These are phyloP conservation scores for Cheilosia vulpina DNA, from an alignment of 2,888 invertebrate genomes.

Conservation along the genomic window DNA sequence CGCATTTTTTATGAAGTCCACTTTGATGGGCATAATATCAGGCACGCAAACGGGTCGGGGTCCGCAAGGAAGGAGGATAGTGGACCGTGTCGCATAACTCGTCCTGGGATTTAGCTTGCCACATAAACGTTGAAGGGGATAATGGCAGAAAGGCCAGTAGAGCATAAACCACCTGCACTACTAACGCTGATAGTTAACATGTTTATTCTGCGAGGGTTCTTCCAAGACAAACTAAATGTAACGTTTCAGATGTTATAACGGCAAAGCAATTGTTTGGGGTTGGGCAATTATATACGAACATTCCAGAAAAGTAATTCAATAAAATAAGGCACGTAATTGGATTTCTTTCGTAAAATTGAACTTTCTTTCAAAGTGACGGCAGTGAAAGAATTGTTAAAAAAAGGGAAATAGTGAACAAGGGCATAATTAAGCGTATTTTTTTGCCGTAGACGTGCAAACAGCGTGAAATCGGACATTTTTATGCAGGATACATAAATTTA, in stretches of 20 bases:
- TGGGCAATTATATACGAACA: constrained; percentile 4
- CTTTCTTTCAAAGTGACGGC: not conserved
- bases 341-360: not conserved
- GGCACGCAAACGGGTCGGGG: not conserved
- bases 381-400: constrained; percentile 17
- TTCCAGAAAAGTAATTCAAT: constrained; percentile 3
- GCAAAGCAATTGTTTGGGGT: constrained; percentile 7
- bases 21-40: constrained; percentile 17
- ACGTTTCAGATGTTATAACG: not conserved
- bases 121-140: too few relatives aligned
- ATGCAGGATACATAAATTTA: too few relatives aligned
- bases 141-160: too few relatives aligned
- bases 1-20: not conserved
- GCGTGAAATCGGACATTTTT: too few relatives aligned
- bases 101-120: too few relatives aligned
- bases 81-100: too few relatives aligned
- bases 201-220: not conserved
- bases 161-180: too few relatives aligned
- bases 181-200: too few relatives aligned
- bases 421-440: not conserved
- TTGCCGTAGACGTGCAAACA: too few relatives aligned
- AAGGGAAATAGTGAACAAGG: not conserved
- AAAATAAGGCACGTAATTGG: constrained; percentile 2
- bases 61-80: not conserved
- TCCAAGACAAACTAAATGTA: not conserved